phyloP scores from a whole-genome alignment of 2,113 vertebrate species.

The Psephotus haematonotus region DNA sequence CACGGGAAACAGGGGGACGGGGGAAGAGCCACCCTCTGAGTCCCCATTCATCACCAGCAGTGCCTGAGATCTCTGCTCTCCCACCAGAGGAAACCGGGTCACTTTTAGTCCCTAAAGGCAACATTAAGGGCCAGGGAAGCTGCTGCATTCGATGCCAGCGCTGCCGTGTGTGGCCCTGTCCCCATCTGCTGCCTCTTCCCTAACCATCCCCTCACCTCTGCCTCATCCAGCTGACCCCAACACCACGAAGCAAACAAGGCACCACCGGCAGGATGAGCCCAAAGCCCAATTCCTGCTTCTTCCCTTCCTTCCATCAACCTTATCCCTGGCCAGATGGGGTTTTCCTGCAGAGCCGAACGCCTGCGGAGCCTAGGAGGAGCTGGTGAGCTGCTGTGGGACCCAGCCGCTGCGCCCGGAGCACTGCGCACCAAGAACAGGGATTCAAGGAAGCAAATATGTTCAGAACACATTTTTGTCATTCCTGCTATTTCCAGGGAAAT shows the following conservation, averaged over 20 bases:
- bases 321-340: accelerated
- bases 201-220: not conserved
- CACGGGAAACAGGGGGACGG: accelerated
- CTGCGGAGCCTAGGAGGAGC: not conserved
- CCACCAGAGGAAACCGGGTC: accelerated
- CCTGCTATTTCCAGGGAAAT: not conserved
- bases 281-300: not conserved
- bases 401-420: not conserved
- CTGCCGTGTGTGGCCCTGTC: accelerated
- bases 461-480: not conserved
- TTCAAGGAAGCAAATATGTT: not conserved
- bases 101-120: accelerated
- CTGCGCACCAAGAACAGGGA: not conserved
- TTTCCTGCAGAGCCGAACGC: not conserved
- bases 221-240: not conserved
- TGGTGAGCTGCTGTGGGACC: not conserved
- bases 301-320: accelerated
- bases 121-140: accelerated
- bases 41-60: too few species aligned
- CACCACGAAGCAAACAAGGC: accelerated
- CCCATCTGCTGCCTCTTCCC: not conserved
- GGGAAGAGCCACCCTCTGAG: not conserved
- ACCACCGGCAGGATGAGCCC: not conserved
- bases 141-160: not conserved
- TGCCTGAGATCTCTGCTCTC: not conserved